Evolutionary conservation across 2,113 vertebrate species (phyloP).

Genomic region (Scartelaos histophorus): DNA sequence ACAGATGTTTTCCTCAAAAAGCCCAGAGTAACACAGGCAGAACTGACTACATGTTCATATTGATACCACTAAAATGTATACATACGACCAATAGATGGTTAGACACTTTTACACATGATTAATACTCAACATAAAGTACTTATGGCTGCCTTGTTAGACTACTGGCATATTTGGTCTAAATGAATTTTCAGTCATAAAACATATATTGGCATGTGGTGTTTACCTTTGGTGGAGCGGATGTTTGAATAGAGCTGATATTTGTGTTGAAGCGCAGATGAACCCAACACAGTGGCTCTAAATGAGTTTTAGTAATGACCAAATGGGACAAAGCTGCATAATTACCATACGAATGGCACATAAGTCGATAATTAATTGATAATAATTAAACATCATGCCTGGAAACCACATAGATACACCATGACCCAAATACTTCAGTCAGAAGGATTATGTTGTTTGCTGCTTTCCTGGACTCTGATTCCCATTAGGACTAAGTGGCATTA

Average conservation of each 20-base stretch:
- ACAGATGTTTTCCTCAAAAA: constrained; percentile 27
- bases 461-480: constrained; percentile 55
- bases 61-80: not conserved
- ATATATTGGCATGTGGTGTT: not conserved
- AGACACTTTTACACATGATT: too few relatives aligned
- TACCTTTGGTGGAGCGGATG: constrained; percentile 4
- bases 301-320: constrained; percentile 51
- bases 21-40: not conserved
- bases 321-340: constrained; percentile 56
- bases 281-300: constrained; percentile 33
- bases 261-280: constrained; percentile 31
- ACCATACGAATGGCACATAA: constrained; percentile 56
- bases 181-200: not conserved
- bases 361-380: constrained; percentile 53
- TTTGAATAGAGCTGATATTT: constrained; percentile 46
- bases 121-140: not conserved
- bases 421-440: constrained; percentile 69
- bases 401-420: constrained; percentile 67
- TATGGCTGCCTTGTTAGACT: not conserved
- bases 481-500: constrained; percentile 75
- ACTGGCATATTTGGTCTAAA: not conserved
- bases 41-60: too few relatives aligned
- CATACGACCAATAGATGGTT: too few relatives aligned
- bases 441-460: constrained; percentile 61
- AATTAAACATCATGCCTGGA: constrained; percentile 61